phyloP scores from a whole-genome alignment of 64 coral and sea anemone genomes.

The Anthopleura sola region DNA sequence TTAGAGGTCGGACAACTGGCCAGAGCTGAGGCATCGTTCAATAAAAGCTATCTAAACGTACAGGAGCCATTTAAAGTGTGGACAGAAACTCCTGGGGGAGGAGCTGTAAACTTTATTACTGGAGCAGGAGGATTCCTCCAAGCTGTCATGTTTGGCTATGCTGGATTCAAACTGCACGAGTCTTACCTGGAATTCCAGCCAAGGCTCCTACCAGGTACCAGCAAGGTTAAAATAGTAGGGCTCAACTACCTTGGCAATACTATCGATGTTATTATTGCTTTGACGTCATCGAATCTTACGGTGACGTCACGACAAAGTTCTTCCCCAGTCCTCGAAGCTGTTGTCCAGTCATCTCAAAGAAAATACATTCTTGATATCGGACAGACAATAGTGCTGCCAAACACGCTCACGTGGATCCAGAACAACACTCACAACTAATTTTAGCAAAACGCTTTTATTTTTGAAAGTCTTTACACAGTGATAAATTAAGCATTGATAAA shows the following conservation, averaged over 20 bases:
- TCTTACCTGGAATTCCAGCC: slow-evolving; percentile 74
- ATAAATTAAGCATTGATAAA: background rate
- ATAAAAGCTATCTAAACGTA: slow-evolving; percentile 68
- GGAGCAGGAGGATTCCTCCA: slow-evolving; percentile 95
- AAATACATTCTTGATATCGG: slow-evolving; percentile 26
- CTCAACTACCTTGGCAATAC: slow-evolving; percentile 81
- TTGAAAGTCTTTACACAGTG: background rate
- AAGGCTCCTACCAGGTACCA: slow-evolving; percentile 42
- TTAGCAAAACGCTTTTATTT: background rate
- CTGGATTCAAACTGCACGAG: slow-evolving; percentile 66
- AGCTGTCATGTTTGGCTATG: slow-evolving; percentile 84
- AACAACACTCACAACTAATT: background rate
- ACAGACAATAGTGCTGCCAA: background rate
- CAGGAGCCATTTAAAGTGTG: slow-evolving; percentile 92
- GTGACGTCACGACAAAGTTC: slow-evolving; percentile 59
- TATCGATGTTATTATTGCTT: slow-evolving; percentile 47
- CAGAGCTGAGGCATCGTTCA: slow-evolving; percentile 60
- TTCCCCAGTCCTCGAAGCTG: slow-evolving; percentile 33
- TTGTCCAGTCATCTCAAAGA: background rate
- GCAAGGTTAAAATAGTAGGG: slow-evolving; percentile 47
- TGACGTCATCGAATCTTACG: slow-evolving; percentile 32
- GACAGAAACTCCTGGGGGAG: slow-evolving; percentile 67
- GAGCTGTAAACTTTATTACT: slow-evolving; percentile 87
- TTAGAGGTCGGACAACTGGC: slow-evolving; percentile 58
- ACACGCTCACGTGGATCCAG: background rate